Evolutionary conservation across 2,888 invertebrate species (phyloP).

Genomic region (Cryptocheilus praepositus): DNA sequence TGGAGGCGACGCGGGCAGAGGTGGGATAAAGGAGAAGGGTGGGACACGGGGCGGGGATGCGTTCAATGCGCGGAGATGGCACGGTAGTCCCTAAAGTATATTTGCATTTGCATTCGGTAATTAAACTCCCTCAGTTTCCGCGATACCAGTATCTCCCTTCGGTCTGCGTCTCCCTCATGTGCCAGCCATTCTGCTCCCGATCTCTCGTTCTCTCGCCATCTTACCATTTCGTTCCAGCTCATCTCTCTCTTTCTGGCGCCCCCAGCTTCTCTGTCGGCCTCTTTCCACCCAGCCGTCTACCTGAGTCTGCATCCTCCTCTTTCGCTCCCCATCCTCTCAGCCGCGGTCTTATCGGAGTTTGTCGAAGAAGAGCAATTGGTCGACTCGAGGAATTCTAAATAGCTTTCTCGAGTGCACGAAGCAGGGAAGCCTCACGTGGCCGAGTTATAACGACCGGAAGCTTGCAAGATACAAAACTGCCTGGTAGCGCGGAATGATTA

Average conservation of each 20-base stretch:
- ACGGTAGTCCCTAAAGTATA: slow-evolving; percentile 62
- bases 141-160: slow-evolving; percentile 27
- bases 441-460: slow-evolving; percentile 37
- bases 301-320: slow-evolving; percentile 1
- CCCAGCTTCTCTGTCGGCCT: too few relatives aligned
- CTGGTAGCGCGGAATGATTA: slow-evolving; percentile 43
- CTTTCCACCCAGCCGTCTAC: background rate
- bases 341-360: slow-evolving; percentile 61
- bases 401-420: slow-evolving; percentile 22
- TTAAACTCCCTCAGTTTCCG: slow-evolving; percentile 58
- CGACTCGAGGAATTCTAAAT: slow-evolving; percentile 45
- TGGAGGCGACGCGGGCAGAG: slow-evolving; percentile 13
- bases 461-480: slow-evolving; percentile 36
- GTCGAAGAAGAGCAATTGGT: slow-evolving; percentile 54
- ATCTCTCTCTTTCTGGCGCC: too few relatives aligned
- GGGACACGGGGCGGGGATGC: slow-evolving; percentile 16
- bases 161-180: background rate
- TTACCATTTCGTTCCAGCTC: too few relatives aligned
- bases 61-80: slow-evolving; percentile 48
- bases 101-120: slow-evolving; percentile 71
- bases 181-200: too few relatives aligned
- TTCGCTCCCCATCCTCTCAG: background rate
- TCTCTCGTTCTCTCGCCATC: too few relatives aligned
- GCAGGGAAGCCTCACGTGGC: slow-evolving; percentile 31
- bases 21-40: background rate